Evolutionary conservation across 2,113 vertebrate genomes (phyloP), one percentile per base, ranked within the genome.

Genomic region (Labrus mixtus): DNA sequence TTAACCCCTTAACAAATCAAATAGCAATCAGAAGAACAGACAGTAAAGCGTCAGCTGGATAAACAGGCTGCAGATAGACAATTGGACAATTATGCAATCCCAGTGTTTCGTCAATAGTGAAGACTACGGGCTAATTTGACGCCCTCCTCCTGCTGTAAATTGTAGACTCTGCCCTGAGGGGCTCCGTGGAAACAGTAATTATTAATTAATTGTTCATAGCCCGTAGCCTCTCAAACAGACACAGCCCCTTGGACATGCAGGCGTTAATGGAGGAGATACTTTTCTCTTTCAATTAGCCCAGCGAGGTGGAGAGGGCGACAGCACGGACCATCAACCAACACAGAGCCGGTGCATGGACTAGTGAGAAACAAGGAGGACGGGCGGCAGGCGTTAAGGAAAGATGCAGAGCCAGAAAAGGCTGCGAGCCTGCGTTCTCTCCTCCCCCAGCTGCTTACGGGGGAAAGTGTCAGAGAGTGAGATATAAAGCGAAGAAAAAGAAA

Each of bases 201-300:
- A 87, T 91, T 89, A 77, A 84, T 90, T 85, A 87, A 92, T 83
- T 90, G 86, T 84, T 88, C 79, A 68, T 78, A 46, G 87, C 78
- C 81, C 15, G 68, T 77, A 79, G 86, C 77, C 59, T 59, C 2
- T 19, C 7, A 67, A 78, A 68, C 81, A 89, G 81, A 81, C 79
- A 55, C 9, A 73, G 76, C 78, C 79, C 82, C 48, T 80, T 59
- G 73, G 83, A 90, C 74, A 81, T 41, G 72, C 67, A 45, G 43
- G 12, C 43, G 13, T 71, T 79, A 65, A 50, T 68, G 25, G 73
- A 22, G 25, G 78, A 76, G 81, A 73, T 73, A 73, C 81, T 78
- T 81, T 88, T 90, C 81, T 66, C 84, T 81, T 89, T 82, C 85
- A 89, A 91, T 92, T 91, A 91, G 81, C 81, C 64, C 67, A 53